phyloP scores from a whole-genome alignment of 2,888 invertebrate species.

The Phania funesta region DNA sequence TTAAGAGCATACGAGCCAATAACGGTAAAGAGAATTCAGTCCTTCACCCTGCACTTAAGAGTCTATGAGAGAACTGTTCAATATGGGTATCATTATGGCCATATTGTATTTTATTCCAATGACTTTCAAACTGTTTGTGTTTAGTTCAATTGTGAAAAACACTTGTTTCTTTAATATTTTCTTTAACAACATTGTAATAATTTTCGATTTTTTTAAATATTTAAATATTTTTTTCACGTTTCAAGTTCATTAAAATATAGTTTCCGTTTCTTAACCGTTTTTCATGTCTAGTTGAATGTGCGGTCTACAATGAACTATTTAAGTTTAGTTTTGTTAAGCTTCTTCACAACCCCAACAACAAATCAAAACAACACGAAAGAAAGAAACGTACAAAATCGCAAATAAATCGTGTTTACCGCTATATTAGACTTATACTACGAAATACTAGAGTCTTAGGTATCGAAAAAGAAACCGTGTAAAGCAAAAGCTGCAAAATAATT shows the following conservation, averaged over 20 bases:
- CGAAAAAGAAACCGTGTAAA: slow-evolving; percentile 42
- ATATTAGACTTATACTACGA: slow-evolving; percentile 50
- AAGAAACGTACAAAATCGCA: slow-evolving; percentile 34
- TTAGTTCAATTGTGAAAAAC: not conserved
- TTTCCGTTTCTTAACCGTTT: slow-evolving; percentile 48
- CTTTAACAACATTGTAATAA: not conserved
- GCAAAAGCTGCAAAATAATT: slow-evolving; percentile 39
- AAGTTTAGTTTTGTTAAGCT: slow-evolving; percentile 55
- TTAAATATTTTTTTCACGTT: slow-evolving; percentile 2
- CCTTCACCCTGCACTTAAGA: not conserved
- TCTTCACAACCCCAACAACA: slow-evolving; percentile 64
- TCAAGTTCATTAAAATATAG: slow-evolving; percentile 50
- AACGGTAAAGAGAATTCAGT: slow-evolving; percentile 15
- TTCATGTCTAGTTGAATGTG: slow-evolving; percentile 58
- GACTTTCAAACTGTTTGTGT: slow-evolving; percentile 47
- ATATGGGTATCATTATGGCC: slow-evolving; percentile 4
- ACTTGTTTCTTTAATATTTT: not conserved
- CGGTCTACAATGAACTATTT: slow-evolving; percentile 62
- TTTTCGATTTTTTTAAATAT: slow-evolving; percentile 15
- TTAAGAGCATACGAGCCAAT: slow-evolving; percentile 3
- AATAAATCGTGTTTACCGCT: slow-evolving; percentile 65
- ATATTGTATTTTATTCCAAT: slow-evolving; percentile 33
- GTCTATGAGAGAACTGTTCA: not conserved
- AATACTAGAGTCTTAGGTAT: slow-evolving; percentile 18
- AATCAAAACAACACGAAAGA: slow-evolving; percentile 42